These are phyloP conservation scores for Eubucco bourcierii DNA, from an alignment of 2,113 vertebrate species.

Conservation along the genomic window DNA sequence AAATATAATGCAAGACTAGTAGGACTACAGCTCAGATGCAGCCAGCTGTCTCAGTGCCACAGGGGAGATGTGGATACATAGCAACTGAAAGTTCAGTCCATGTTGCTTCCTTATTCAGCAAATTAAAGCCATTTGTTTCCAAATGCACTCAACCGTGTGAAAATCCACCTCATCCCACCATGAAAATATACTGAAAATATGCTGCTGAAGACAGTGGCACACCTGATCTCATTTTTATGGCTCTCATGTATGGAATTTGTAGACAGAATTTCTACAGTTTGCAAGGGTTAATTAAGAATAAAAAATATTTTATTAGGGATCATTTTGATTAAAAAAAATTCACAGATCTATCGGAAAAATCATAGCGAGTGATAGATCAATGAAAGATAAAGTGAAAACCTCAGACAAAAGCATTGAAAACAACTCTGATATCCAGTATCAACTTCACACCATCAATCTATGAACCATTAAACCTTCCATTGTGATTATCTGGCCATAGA, in stretches of 20 bases:
- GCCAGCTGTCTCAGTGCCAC: neutral
- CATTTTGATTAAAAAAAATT: neutral
- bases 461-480: neutral
- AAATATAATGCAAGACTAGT: neutral
- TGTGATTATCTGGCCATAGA: neutral
- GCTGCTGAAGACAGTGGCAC: neutral
- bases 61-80: neutral
- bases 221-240: neutral
- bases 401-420: neutral
- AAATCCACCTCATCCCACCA: neutral
- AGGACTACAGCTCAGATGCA: neutral
- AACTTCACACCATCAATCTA: neutral
- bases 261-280: neutral
- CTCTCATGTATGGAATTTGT: neutral
- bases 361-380: neutral
- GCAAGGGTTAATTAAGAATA: neutral
- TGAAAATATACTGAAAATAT: neutral
- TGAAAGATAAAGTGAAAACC: neutral
- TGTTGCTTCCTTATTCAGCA: neutral
- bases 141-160: neutral
- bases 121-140: neutral
- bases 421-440: neutral
- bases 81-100: neutral
- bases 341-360: neutral
- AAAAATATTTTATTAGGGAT: neutral